A percentile compares a stretch with the other conserved stretches of the same genome.
phyloP scores from a whole-genome alignment of 1,140 invertebrate genomes.

The Nautilus pompilius region DNA sequence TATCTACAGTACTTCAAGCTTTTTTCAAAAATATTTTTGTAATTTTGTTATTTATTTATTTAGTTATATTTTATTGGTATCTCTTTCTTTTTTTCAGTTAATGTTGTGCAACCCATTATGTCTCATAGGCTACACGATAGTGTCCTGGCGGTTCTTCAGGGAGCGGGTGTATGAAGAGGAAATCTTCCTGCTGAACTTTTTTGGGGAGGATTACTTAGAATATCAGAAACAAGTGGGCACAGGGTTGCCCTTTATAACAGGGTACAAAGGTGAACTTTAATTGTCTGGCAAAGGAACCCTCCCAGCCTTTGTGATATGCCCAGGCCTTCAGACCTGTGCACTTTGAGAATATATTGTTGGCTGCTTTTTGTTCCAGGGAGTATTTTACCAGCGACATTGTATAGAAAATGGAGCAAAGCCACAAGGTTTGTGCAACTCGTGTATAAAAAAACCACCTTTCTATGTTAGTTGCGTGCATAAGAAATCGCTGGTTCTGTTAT shows the following conservation, averaged over 20 bases:
- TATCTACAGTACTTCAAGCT: neutral
- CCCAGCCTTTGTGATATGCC: too few relatives aligned
- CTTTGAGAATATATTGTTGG: too few relatives aligned
- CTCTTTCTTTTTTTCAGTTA: slow-evolving; percentile 62
- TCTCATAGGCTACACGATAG: slow-evolving; percentile 70
- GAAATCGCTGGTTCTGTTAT: too few relatives aligned
- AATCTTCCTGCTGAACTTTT: slow-evolving; percentile 87
- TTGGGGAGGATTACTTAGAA: slow-evolving; percentile 80
- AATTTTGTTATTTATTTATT: neutral
- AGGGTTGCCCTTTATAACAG: slow-evolving; percentile 89
- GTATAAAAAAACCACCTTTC: too few relatives aligned
- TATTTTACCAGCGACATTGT: too few relatives aligned
- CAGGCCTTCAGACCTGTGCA: too few relatives aligned
- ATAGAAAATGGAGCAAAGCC: too few relatives aligned
- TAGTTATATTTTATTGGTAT: neutral
- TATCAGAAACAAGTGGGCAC: slow-evolving; percentile 86
- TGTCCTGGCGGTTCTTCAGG: slow-evolving; percentile 89
- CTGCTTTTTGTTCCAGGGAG: too few relatives aligned
- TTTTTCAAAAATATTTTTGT: neutral
- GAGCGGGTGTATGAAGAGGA: slow-evolving; percentile 86
- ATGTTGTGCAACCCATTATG: slow-evolving; percentile 91
- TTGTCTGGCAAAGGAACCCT: neutral
- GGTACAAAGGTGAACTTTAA: slow-evolving; percentile 53
- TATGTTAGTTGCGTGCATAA: too few relatives aligned
- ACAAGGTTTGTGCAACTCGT: too few relatives aligned